A percentile compares a stretch with the other conserved stretches of the same genome.
Conservation (phyloP, 2,888 invertebrate genomes). For the Agonopterix heracliana region DNA sequence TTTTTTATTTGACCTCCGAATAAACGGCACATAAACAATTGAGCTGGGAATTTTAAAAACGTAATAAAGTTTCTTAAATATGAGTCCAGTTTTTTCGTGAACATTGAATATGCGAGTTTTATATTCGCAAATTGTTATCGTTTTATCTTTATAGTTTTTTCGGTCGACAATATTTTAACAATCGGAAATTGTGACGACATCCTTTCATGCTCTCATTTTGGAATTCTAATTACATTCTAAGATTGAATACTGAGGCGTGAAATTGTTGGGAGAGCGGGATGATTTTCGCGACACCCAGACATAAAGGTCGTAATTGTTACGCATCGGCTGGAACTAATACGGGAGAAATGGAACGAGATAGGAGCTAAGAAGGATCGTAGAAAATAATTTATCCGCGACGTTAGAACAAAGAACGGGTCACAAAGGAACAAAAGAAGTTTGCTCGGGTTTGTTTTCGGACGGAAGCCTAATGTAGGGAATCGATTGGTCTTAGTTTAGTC, state of each 20-base stretch:
- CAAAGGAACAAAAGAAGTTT: conserved; percentile 68
- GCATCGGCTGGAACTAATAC: conserved; percentile 74
- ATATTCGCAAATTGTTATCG: not conserved
- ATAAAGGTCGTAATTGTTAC: conserved; percentile 74
- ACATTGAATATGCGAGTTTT: conserved; percentile 14
- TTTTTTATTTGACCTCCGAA: conserved; percentile 35
- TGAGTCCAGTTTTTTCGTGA: conserved; percentile 18
- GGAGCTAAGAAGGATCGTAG: conserved; percentile 68
- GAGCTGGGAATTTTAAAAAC: conserved; percentile 27
- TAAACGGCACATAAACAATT: conserved; percentile 31
- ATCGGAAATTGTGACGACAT: not conserved
- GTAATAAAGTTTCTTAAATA: conserved; percentile 25
- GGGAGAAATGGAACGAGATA: conserved; percentile 72
- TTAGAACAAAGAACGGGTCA: conserved; percentile 66
- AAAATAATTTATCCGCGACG: conserved; percentile 72
- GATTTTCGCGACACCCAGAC: conserved; percentile 72
- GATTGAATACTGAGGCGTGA: conserved; percentile 63
- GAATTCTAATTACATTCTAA: conserved; percentile 55
- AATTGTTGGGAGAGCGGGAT: conserved; percentile 65
- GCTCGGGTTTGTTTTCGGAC: conserved; percentile 63
- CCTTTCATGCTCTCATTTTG: conserved; percentile 19
- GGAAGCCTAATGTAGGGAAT: conserved; percentile 67
- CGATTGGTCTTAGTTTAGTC: conserved; percentile 48
- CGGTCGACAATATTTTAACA: not conserved
- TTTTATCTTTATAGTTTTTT: not conserved